These are phyloP conservation scores for Lycaena phlaeas DNA, from an alignment of 2,888 invertebrate genomes.

Conservation along the genomic window DNA sequence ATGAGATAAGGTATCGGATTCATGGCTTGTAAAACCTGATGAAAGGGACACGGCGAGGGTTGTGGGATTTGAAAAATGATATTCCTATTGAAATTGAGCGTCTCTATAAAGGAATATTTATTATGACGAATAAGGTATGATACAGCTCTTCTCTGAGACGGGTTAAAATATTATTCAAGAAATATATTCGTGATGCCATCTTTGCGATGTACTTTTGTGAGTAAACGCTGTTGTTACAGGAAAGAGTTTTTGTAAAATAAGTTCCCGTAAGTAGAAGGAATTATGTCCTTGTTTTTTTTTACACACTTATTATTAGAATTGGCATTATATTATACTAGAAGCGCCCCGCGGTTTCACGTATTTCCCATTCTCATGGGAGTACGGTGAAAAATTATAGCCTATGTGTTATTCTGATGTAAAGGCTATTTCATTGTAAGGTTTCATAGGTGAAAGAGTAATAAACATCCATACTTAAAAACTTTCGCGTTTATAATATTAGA, in stretches of 20 bases:
- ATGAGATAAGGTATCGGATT: slow-evolving; percentile 54
- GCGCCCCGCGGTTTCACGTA: too few relatives aligned
- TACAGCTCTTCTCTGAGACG: background rate
- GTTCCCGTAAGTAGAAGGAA: background rate
- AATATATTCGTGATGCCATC: background rate
- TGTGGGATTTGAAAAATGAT: slow-evolving; percentile 38
- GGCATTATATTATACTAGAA: too few relatives aligned
- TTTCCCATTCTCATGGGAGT: too few relatives aligned
- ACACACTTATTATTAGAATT: background rate
- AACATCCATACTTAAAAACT: too few relatives aligned
- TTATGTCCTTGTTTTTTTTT: background rate
- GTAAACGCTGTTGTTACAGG: too few relatives aligned
- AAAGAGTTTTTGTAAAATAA: too few relatives aligned
- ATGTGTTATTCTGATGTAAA: too few relatives aligned
- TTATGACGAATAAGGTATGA: slow-evolving; percentile 14
- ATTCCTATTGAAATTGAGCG: slow-evolving; percentile 22
- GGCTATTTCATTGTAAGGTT: too few relatives aligned
- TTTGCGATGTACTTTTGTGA: background rate
- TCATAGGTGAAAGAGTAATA: too few relatives aligned
- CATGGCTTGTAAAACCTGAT: slow-evolving; percentile 54
- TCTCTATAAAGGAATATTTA: slow-evolving; percentile 16
- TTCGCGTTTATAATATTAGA: too few relatives aligned
- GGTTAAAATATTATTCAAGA: slow-evolving; percentile 6
- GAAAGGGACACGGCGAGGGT: slow-evolving; percentile 34
- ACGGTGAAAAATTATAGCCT: too few relatives aligned